Evolutionary conservation across 1,140 invertebrate genomes (phyloP), one percentile per base, ranked within the genome.

Genomic region (Panulirus ornatus): DNA sequence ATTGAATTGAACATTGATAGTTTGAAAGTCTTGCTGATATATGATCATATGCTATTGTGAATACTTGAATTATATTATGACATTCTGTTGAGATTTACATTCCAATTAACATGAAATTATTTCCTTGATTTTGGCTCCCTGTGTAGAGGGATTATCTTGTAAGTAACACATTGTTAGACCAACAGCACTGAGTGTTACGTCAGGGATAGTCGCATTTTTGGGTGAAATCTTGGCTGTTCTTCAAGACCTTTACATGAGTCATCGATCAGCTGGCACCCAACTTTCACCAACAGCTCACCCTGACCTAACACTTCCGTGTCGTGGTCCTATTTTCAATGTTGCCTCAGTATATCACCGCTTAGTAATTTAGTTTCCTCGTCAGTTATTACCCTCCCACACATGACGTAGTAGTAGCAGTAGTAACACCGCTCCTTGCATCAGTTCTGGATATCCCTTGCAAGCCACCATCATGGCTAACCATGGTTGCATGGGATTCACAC

Each of bases 111-210:
- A 38, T 63, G n/a, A 40, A 63, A 66, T 87, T 87, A 73, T 85
- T 79, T 87, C 75, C 75, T 79, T 51, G 44, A 63, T 66, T 66
- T 47, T 85, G 44, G 70, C 71, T 54, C 70, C 70, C 71, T 75
- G 47, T 87, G 40, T 78, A 87, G 85, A 87, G 85, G 85, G 85
- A 87, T 36, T 87, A 87, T 51, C 75, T 87, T 58, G 85, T 87
- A 87, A 87, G 85, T 87, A 87, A 78, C 75, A 44, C 75, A 38
- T 47, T 78, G 75, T 78, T 78, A 78, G 36, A 44, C 9, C 0
- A 27, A 1, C 14, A 38, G 40, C 75, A 30, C 36, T 22, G 22
- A 42, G 44, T 30, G 75, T 47, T 78, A 78, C 27, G 75, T 78
- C 75, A 78, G 75, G 75, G 75, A 44, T 3, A 5, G n/a, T 66